A percentile compares a stretch with the other conserved stretches of the same genome.
Conservation (phyloP, 2,888 invertebrate genomes). For the Xylota segnis region DNA sequence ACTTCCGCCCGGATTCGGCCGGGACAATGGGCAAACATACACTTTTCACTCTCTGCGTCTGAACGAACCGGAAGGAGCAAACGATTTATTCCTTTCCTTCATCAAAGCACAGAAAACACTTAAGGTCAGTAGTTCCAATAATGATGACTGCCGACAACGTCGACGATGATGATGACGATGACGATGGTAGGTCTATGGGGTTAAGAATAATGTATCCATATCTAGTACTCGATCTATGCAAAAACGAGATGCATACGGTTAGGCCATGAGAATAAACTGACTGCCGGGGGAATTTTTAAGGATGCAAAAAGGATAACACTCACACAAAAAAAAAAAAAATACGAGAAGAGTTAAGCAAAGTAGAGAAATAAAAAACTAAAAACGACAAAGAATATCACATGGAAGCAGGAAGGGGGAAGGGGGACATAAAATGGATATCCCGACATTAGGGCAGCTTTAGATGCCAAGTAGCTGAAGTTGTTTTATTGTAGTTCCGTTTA, state of each 20-base stretch:
- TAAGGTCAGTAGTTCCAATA: constrained; percentile 62
- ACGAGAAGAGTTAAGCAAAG: background rate
- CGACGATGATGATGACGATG: constrained; percentile 37
- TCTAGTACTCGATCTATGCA: constrained; percentile 35
- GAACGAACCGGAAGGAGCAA: constrained; percentile 41
- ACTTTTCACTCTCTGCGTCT: constrained; percentile 2
- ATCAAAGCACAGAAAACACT: constrained; percentile 56
- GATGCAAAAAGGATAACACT: constrained; percentile 54
- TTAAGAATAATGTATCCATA: constrained; percentile 19
- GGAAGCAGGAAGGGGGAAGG: constrained; percentile 17
- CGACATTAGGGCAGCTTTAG: constrained; percentile 63
- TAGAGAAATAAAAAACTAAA: background rate
- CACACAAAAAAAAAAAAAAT: constrained; percentile 35
- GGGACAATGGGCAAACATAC: constrained; percentile 30
- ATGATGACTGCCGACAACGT: constrained; percentile 31
- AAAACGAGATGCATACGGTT: constrained; percentile 38
- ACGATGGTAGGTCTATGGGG: constrained; percentile 5
- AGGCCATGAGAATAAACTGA: constrained; percentile 36
- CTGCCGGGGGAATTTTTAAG: constrained; percentile 40
- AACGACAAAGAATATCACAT: constrained; percentile 21
- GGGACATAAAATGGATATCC: constrained; percentile 61
- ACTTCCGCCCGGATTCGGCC: background rate
- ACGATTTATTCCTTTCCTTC: constrained; percentile 57
- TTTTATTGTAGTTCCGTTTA: constrained; percentile 65
- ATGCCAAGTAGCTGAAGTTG: constrained; percentile 68